Conservation (phyloP, 2,888 invertebrate genomes). For the Operophtera brumata region DNA sequence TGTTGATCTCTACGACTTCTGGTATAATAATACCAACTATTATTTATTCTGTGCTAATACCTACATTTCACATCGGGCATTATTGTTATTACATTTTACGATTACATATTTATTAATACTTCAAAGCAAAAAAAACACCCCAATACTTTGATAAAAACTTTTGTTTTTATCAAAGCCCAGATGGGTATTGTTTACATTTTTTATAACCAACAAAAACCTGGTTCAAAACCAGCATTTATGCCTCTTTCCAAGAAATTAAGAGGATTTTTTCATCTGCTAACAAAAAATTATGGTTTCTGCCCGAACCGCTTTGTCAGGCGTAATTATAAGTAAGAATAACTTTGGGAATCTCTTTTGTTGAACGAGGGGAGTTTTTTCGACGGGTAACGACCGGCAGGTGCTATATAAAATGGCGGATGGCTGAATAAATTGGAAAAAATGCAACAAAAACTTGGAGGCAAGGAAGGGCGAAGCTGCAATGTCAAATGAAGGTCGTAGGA, state of each 20-base stretch:
- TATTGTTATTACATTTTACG: slow-evolving; percentile 10
- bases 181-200: slow-evolving; percentile 77
- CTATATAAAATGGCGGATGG: slow-evolving; percentile 68
- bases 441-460: slow-evolving; percentile 64
- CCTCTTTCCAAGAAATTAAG: slow-evolving; percentile 59
- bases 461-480: slow-evolving; percentile 52
- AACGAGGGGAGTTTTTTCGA: slow-evolving; percentile 71
- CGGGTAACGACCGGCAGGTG: slow-evolving; percentile 79
- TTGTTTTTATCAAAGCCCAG: no score
- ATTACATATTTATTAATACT: neutral
- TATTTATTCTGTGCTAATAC: no score
- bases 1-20: no score
- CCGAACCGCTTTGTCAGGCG: slow-evolving; percentile 68
- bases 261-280: slow-evolving; percentile 58
- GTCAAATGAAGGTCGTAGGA: slow-evolving; percentile 70
- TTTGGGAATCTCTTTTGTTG: slow-evolving; percentile 75
- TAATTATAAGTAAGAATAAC: slow-evolving; percentile 78
- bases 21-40: no score
- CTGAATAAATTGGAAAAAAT: slow-evolving; percentile 64
- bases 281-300: slow-evolving; percentile 63
- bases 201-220: slow-evolving; percentile 56
- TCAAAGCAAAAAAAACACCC: slow-evolving; percentile 10
- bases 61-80: no score
- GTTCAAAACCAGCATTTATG: slow-evolving; percentile 54
- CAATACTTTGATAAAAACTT: no score